These are phyloP conservation scores for Eulithis prunata DNA, from an alignment of 2,888 invertebrate genomes.

Conservation along the genomic window DNA sequence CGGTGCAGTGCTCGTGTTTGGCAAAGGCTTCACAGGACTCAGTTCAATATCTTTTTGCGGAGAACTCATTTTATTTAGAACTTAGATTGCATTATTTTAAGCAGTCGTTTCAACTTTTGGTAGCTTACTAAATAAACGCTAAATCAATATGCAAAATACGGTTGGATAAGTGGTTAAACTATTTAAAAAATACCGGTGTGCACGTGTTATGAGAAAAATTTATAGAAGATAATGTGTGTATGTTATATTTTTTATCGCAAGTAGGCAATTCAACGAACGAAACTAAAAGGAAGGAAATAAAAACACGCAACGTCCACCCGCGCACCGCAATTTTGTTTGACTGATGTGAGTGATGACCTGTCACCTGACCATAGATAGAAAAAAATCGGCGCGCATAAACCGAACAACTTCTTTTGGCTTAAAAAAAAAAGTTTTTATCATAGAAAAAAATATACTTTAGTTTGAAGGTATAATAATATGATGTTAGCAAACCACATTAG, in stretches of 20 bases:
- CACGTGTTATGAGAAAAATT: background rate
- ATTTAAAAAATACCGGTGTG: background rate
- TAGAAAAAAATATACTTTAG: no score
- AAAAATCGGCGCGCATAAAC: no score
- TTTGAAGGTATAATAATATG: no score
- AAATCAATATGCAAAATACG: constrained; percentile 15
- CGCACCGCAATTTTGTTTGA: constrained; percentile 20
- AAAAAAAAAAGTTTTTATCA: no score
- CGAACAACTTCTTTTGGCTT: no score
- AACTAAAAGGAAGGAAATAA: background rate
- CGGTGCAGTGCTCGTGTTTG: constrained; percentile 45
- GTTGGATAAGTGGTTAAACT: background rate
- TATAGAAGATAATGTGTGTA: constrained; percentile 19
- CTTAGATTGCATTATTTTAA: constrained; percentile 34
- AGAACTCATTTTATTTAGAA: constrained; percentile 58
- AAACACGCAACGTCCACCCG: background rate
- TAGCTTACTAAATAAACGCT: background rate
- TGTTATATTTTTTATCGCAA: constrained; percentile 24
- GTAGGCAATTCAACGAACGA: constrained; percentile 1
- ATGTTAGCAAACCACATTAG: no score
- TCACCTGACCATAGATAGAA: no score
- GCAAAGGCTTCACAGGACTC: constrained; percentile 66
- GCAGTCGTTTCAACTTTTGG: constrained; percentile 18
- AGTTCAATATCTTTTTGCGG: constrained; percentile 75
- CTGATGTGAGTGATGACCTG: no score